Evolutionary conservation across 2,113 vertebrate genomes (phyloP).

Genomic region (Azemiops feae): DNA sequence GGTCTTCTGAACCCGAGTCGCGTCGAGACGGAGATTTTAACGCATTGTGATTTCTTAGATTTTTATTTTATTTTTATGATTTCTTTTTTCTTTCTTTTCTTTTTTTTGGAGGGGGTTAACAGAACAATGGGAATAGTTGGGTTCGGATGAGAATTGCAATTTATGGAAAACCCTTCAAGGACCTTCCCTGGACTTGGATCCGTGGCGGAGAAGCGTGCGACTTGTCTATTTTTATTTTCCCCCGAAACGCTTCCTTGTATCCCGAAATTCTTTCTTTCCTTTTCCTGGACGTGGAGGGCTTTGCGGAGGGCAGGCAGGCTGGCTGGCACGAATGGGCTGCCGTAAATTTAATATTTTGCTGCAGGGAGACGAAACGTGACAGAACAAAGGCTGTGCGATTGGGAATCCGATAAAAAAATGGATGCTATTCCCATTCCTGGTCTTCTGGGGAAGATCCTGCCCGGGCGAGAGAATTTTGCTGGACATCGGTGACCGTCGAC

Average conservation of each 20-base stretch:
- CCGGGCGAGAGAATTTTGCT: background rate
- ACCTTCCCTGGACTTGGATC: too few relatives aligned
- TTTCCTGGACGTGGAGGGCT: background rate
- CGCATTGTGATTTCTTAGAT: background rate
- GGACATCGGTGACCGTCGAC: background rate
- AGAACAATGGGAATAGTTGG: fast-evolving
- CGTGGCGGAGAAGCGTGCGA: too few relatives aligned
- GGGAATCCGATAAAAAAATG: background rate
- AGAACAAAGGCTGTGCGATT: background rate
- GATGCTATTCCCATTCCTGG: background rate
- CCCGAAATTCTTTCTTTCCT: background rate
- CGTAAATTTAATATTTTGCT: background rate
- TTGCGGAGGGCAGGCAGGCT: too few relatives aligned
- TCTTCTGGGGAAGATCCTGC: background rate
- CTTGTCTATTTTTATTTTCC: background rate
- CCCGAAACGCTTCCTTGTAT: background rate
- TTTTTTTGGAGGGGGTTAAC: fast-evolving
- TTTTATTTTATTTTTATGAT: background rate
- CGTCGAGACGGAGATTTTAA: background rate
- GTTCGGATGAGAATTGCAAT: background rate
- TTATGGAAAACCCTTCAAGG: background rate
- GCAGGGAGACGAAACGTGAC: background rate
- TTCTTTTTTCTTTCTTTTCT: background rate
- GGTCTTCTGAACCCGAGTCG: constrained; percentile 80
- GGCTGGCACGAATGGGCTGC: background rate